Evolutionary conservation across 2,888 invertebrate species (phyloP), one percentile per base, ranked within the genome.

Genomic region (Diarsia brunnea): DNA sequence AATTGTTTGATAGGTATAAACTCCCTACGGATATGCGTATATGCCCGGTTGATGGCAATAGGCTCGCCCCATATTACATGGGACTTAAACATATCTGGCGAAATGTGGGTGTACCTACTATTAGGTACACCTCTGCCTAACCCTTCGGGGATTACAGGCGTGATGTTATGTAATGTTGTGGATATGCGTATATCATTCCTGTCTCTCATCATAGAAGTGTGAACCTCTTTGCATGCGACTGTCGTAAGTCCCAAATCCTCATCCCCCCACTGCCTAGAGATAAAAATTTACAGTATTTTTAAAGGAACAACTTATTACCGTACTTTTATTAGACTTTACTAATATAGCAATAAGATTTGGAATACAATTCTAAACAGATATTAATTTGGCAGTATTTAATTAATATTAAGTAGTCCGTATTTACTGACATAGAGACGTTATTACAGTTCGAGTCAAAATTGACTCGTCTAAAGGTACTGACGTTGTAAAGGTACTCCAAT

Each of bases 351-450:
- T 2, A 31, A 24, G 5, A 55, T 49, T 12, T 43, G 31, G 0
- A 31, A 45, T 61, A 19, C 14, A 47, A 45, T 51, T 11, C 2
- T 19, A n/a, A 5, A 45, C 14, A 31, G 19, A 69, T 14, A 38
- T 71, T 38, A 31, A 45, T 27, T 64, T 51, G 8, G 19, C 21
- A n/a, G 45, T 72, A 58, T 47, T 63, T 27, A 61, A 61, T 61
- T 27, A 53, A 43, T 31, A 16, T 16, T 45, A 47, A 47, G 45
- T 14, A 38, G 24, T 19, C 45, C 12, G 11, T 66, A 38, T 66
- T 38, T 27, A 79, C 14, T 61, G 4, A 2, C 47, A 61, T n/a
- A 45, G 16, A 49, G 12, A 70, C n/a, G 14, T 27, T 21, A 55
- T 70, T 70, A 47, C 45, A 21, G 8, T 49, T 51, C 5, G 51